phyloP scores from a whole-genome alignment of 2,113 vertebrate species.

The Gobio gobio region DNA sequence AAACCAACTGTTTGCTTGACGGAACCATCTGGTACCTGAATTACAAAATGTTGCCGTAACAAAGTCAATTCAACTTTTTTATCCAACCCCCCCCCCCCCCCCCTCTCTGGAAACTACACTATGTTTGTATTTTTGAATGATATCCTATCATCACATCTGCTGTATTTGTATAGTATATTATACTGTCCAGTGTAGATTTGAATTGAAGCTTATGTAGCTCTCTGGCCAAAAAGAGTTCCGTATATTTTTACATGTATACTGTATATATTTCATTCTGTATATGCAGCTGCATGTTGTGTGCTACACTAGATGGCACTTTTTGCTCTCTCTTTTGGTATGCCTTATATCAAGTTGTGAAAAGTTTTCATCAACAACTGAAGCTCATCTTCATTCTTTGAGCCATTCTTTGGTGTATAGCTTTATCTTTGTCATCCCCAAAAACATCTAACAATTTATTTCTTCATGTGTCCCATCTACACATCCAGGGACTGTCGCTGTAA shows the following conservation, averaged over 20 bases:
- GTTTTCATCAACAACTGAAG: conserved; percentile 3
- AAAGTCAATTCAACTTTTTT: background rate
- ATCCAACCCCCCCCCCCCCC: no score
- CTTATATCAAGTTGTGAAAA: background rate
- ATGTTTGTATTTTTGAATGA: background rate
- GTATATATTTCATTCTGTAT: conserved; percentile 3
- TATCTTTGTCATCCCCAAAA: background rate
- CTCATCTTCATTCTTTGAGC: background rate
- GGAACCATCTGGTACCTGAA: background rate
- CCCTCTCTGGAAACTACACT: background rate
- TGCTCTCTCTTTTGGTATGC: background rate
- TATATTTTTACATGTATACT: conserved; percentile 16
- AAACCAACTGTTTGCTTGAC: background rate
- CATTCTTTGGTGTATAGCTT: conserved; percentile 8
- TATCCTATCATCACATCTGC: background rate
- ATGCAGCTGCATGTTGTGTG: background rate
- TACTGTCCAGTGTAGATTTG: background rate
- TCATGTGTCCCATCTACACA: conserved; percentile 5
- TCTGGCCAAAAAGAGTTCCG: background rate
- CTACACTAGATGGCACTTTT: background rate
- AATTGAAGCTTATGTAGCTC: background rate
- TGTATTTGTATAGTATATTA: background rate
- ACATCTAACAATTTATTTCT: background rate
- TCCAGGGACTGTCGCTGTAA: background rate
- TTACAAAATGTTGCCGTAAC: background rate